Conservation (phyloP, 2,888 invertebrate species). For the Odontocolon sp. region DNA sequence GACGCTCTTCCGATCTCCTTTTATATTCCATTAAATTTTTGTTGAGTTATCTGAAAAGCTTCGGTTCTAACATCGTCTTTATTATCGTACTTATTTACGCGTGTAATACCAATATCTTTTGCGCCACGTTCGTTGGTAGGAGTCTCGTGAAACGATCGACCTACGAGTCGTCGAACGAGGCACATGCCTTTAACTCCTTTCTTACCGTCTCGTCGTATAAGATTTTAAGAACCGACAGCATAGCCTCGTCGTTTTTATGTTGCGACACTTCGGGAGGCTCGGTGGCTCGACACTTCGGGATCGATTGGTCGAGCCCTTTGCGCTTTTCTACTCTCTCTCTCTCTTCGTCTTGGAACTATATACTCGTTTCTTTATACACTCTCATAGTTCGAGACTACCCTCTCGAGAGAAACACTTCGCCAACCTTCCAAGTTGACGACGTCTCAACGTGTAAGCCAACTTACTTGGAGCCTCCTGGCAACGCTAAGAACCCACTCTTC, state of each 20-base stretch:
- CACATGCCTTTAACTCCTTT: background rate
- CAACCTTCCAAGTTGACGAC: background rate
- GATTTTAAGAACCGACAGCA: background rate
- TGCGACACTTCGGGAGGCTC: constrained; percentile 22
- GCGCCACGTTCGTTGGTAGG: background rate
- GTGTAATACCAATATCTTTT: background rate
- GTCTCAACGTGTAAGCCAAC: background rate
- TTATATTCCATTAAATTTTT: background rate
- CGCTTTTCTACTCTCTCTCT: background rate
- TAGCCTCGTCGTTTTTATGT: background rate
- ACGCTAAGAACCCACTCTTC: background rate
- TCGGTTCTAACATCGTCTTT: background rate
- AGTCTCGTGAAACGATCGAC: background rate
- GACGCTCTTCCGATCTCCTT: background rate
- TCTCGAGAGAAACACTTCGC: constrained; percentile 16
- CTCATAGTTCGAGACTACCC: constrained; percentile 24
- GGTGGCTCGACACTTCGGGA: constrained; percentile 13
- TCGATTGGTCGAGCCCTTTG: constrained; percentile 23
- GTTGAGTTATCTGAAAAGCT: background rate
- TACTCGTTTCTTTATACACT: constrained; percentile 30
- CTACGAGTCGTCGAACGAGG: background rate
- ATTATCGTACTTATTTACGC: background rate
- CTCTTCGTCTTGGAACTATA: background rate
- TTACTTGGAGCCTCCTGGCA: background rate
- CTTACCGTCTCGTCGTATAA: background rate